Base-by-base conservation (phyloP, 2,113 vertebrate genomes). In the Eleginops maclovinus region DNA sequence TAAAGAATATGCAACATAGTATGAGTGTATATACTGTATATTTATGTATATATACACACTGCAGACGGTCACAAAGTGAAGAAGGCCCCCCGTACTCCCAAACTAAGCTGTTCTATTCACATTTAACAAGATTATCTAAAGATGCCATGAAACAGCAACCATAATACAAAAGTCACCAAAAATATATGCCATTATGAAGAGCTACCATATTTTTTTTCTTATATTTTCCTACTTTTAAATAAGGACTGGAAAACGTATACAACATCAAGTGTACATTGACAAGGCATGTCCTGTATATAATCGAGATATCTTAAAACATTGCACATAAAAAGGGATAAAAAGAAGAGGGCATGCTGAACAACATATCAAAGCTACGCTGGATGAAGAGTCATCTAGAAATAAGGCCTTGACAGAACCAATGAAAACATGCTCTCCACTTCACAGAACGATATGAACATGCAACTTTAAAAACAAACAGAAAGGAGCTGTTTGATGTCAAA, bases 81-180 rank as follows among this genome's bases (percentile, higher is more conserved):
- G 70, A 88, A 87, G 75, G 94, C 94, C 84, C 76, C 65, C 74
- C 76, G 62, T 19, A 85, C 76, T 77, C 77, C 72, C 43, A 80
- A 53, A 95, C 90, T 82, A 95, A 83, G 71, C 75, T 46, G 77
- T 77, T 87, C 81, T 86, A 89, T 92, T 93, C 93, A 93, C 91
- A 94, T 94, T 93, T 80, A 92, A 92, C 90, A 91, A 94, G 90
- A 92, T 89, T 96, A 96, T 95, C 94, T 96, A 97, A 96, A 97
- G 95, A 96, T 97, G 95, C 94, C 92, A 96, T 96, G 92, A 96
- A 97, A 97, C 95, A 96, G 96, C 96, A 96, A 96, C 96, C 94
- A 91, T 95, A 95, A 95, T 97, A 97, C 95, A 97, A 98, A 98
- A 97, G 92, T 96, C 96, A 97, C 96, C 95, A 96, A 97, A 97